phyloP scores from a whole-genome alignment of 2,797 vertebrate species.

The Spondyliosoma cantharus region DNA sequence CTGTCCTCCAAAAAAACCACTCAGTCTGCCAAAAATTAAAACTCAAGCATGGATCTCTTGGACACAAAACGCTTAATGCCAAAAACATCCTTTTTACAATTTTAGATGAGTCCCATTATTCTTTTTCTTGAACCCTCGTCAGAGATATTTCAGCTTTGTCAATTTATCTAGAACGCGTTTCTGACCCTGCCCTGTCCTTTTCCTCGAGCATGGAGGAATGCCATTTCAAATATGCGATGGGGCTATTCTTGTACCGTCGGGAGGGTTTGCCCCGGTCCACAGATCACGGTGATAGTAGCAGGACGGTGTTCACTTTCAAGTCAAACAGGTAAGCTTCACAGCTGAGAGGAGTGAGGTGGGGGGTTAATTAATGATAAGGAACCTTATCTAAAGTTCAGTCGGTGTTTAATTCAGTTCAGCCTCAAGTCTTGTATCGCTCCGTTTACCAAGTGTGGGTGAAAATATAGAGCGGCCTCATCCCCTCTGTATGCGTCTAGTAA shows the following conservation, averaged over 20 bases:
- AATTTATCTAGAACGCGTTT: slow-evolving; percentile 10
- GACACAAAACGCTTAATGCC: slow-evolving; percentile 35
- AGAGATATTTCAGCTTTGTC: background rate
- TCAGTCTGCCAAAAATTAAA: slow-evolving; percentile 62
- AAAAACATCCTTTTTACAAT: slow-evolving; percentile 36
- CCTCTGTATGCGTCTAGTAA: slow-evolving; percentile 77
- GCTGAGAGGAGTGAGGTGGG: slow-evolving; percentile 21
- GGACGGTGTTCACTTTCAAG: slow-evolving; percentile 39
- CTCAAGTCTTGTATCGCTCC: slow-evolving; percentile 52
- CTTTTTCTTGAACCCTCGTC: background rate
- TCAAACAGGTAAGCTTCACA: slow-evolving; percentile 55
- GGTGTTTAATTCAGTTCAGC: slow-evolving; percentile 68
- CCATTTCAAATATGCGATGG: slow-evolving; percentile 56
- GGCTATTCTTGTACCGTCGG: slow-evolving; percentile 63
- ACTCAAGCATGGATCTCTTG: slow-evolving; percentile 49
- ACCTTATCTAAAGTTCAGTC: slow-evolving; percentile 58
- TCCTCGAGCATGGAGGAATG: slow-evolving; percentile 59
- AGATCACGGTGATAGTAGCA: slow-evolving; percentile 47
- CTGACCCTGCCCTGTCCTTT: slow-evolving; percentile 43
- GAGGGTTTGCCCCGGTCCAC: slow-evolving; percentile 62
- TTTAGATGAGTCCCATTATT: slow-evolving; percentile 13
- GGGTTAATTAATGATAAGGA: slow-evolving; percentile 65
- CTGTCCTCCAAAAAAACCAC: slow-evolving; percentile 75
- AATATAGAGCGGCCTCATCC: slow-evolving; percentile 80
- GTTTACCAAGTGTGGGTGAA: slow-evolving; percentile 70